Evolutionary conservation across 2,888 invertebrate genomes (phyloP), one percentile per base, ranked within the genome.

Genomic region (Agrochola macilenta): DNA sequence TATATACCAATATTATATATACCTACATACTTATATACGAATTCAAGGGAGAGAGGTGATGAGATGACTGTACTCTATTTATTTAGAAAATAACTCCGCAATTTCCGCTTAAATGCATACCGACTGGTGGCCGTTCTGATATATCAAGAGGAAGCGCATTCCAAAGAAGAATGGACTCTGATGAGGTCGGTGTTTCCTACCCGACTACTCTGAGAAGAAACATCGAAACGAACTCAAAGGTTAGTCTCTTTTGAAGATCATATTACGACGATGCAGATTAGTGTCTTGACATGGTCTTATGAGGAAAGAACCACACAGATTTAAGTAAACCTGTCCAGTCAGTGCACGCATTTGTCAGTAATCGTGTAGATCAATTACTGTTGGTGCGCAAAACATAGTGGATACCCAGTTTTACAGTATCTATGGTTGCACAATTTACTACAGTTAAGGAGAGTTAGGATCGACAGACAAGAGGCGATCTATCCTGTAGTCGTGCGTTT

Each of bases 401-500:
- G n/a, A 75, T 14, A 66, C 5, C 2, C 39, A 46, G 49, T 46
- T 54, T 60, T 63, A 75, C 35, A 58, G 69, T 72, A 81, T 81
- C 77, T 30, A 52, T 54, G 49, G 71, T 74, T 70, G 61, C 72
- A 72, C 76, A 83, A 77, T 74, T 76, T 78, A 73, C 74, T 69
- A 75, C 73, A 54, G 73, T 73, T 73, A 46, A 70, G 26, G 52
- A 78, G 74, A 70, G 74, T 69, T 68, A 74, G 75, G 60, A 79
- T 76, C 85, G 64, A 75, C 61, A 69, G 69, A 76, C 68, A 71
- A 78, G 75, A 70, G 72, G 64, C 85, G 60, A 85, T 78, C 75
- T 85, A 85, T 85, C 54, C 58, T 66, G 58, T 64, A 76, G 79
- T 82, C 77, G 78, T 85, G 86, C 79, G 79, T 79, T 81, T 79